Percentiles rank a stretch among this genome's conserved stretches.
These are phyloP conservation scores for Mixornis gularis DNA, from an alignment of 2,113 vertebrate genomes.

Conservation along the genomic window DNA sequence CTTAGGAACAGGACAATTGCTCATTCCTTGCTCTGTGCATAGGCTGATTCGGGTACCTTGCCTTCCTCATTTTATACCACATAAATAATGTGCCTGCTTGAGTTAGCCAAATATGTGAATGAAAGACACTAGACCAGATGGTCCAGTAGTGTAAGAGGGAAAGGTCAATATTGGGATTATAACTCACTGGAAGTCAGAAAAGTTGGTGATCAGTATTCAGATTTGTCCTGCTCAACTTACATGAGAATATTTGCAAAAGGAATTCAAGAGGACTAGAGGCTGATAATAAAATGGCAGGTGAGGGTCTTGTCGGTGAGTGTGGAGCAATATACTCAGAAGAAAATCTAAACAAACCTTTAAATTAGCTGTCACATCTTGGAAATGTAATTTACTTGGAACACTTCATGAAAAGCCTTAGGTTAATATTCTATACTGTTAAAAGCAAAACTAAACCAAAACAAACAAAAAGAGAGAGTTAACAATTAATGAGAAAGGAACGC, in stretches of 20 bases:
- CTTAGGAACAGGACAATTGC: background rate
- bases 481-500: slow-evolving; percentile 3
- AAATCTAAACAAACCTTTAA: background rate
- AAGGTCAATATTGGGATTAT: background rate
- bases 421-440: background rate
- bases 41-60: background rate
- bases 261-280: background rate
- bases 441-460: background rate
- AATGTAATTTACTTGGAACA: background rate
- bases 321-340: background rate
- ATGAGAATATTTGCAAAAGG: background rate
- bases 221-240: background rate
- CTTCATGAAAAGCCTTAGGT: background rate
- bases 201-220: background rate
- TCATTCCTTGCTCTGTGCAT: background rate
- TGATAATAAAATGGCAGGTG: background rate
- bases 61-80: background rate
- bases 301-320: background rate
- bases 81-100: background rate
- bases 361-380: background rate
- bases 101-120: background rate
- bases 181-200: background rate
- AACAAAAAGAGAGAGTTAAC: background rate
- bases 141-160: background rate
- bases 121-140: background rate